Percentiles rank a stretch among this genome's conserved stretches.
phyloP scores from a whole-genome alignment of 2,888 invertebrate species.

The Heterodera filipjevi region DNA sequence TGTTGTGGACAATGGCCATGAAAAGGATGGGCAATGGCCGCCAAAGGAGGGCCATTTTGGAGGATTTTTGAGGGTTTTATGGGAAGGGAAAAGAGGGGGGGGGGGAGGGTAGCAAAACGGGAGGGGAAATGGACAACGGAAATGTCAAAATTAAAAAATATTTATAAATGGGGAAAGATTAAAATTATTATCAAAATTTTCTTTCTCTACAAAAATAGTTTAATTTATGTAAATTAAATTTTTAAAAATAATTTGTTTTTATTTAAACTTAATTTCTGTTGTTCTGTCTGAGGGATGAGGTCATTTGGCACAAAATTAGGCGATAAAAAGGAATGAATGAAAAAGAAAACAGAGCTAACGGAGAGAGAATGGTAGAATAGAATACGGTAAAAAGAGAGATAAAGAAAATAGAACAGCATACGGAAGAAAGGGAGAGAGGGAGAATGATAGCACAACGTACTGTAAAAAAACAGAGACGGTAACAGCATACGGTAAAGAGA shows the following conservation, averaged over 20 bases:
- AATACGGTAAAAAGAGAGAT: too few relatives aligned
- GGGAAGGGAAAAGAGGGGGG: background rate
- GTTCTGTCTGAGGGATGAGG: background rate
- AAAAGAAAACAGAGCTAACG: too few relatives aligned
- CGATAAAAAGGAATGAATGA: too few relatives aligned
- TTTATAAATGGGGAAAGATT: background rate
- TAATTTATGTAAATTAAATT: background rate
- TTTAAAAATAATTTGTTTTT: background rate
- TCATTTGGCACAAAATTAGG: background rate
- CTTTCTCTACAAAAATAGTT: too few relatives aligned
- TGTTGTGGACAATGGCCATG: slow-evolving; percentile 10
- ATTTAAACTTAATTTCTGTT: background rate
- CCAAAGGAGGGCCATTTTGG: background rate
- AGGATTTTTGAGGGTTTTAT: background rate
- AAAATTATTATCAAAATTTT: too few relatives aligned
- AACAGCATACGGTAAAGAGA: too few relatives aligned
- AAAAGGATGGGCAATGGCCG: slow-evolving; percentile 6
- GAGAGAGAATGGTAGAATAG: too few relatives aligned
- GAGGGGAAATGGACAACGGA: background rate
- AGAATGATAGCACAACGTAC: too few relatives aligned
- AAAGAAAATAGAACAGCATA: too few relatives aligned
- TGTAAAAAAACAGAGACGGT: too few relatives aligned
- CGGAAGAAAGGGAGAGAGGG: too few relatives aligned
- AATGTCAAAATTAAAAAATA: background rate
- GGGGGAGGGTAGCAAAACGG: too few relatives aligned